phyloP scores from a whole-genome alignment of 1,140 invertebrate genomes.

The Coenobita brevimanus region DNA sequence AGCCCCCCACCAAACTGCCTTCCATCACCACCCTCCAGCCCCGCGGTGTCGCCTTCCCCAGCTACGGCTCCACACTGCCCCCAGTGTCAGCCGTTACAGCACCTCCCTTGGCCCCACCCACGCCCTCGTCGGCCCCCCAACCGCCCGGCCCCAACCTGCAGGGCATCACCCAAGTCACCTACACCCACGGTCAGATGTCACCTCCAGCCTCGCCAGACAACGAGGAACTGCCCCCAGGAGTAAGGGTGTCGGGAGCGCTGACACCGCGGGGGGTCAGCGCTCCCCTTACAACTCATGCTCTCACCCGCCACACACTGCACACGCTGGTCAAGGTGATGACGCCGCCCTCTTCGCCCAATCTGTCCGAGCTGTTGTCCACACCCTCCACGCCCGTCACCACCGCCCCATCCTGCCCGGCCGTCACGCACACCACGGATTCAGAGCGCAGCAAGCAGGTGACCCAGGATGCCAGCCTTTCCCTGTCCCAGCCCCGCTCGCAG shows the following conservation, averaged over 20 bases:
- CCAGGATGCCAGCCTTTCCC: slow-evolving; percentile 24
- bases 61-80: slow-evolving; percentile 42
- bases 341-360: slow-evolving; percentile 77
- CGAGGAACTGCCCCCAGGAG: slow-evolving; percentile 67
- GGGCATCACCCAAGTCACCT: slow-evolving; percentile 68
- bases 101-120: neutral
- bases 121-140: slow-evolving; percentile 5
- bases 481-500: slow-evolving; percentile 1
- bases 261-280: slow-evolving; percentile 33
- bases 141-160: slow-evolving; percentile 1
- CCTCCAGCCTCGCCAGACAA: slow-evolving; percentile 77
- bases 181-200: slow-evolving; percentile 75
- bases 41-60: slow-evolving; percentile 33
- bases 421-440: slow-evolving; percentile 44
- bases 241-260: slow-evolving; percentile 44
- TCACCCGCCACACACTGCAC: slow-evolving; percentile 55
- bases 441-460: slow-evolving; percentile 56
- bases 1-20: slow-evolving; percentile 39
- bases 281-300: slow-evolving; percentile 60
- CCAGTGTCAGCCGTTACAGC: slow-evolving; percentile 43
- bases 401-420: slow-evolving; percentile 43
- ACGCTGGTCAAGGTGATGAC: slow-evolving; percentile 75
- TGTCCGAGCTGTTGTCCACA: slow-evolving; percentile 73
- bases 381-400: slow-evolving; percentile 56
- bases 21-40: slow-evolving; percentile 49